These are phyloP conservation scores for Solenopsis invicta DNA, from an alignment of 1,140 invertebrate species.

Conservation along the genomic window DNA sequence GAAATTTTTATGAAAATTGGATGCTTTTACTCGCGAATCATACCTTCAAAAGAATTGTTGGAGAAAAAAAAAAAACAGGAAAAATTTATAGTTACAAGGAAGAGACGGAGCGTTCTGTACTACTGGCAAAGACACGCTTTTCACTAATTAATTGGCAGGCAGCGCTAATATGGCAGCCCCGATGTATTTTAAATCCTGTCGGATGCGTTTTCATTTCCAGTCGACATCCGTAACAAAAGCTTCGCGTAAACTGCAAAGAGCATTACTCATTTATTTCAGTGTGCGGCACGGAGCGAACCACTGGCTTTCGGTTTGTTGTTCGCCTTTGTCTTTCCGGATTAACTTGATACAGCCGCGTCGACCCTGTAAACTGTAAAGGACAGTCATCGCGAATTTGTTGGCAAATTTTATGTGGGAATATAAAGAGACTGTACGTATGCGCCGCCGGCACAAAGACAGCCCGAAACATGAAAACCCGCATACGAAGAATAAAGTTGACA, in stretches of 20 bases:
- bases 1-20: background rate
- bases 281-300: background rate
- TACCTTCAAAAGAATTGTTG: background rate
- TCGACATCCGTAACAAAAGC: slow-evolving; percentile 50
- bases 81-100: background rate
- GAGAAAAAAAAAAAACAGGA: too few species aligned
- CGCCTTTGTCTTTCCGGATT: slow-evolving; percentile 60
- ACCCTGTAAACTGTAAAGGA: slow-evolving; percentile 62
- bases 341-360: slow-evolving; percentile 62
- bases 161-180: slow-evolving; percentile 34
- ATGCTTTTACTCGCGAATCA: background rate
- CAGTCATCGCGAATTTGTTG: slow-evolving; percentile 62
- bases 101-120: background rate
- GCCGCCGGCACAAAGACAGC: slow-evolving; percentile 18
- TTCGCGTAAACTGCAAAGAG: slow-evolving; percentile 60
- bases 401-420: slow-evolving; percentile 52
- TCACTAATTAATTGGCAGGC: slow-evolving; percentile 55
- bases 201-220: slow-evolving; percentile 50
- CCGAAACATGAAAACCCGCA: slow-evolving; percentile 29
- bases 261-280: slow-evolving; percentile 63
- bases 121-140: slow-evolving; percentile 8
- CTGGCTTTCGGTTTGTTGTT: slow-evolving; percentile 47
- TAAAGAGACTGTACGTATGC: slow-evolving; percentile 16
- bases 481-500: background rate
- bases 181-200: slow-evolving; percentile 54